Evolutionary conservation across 2,113 vertebrate species (phyloP).

Genomic region (Chamaetylas fuelleborni): DNA sequence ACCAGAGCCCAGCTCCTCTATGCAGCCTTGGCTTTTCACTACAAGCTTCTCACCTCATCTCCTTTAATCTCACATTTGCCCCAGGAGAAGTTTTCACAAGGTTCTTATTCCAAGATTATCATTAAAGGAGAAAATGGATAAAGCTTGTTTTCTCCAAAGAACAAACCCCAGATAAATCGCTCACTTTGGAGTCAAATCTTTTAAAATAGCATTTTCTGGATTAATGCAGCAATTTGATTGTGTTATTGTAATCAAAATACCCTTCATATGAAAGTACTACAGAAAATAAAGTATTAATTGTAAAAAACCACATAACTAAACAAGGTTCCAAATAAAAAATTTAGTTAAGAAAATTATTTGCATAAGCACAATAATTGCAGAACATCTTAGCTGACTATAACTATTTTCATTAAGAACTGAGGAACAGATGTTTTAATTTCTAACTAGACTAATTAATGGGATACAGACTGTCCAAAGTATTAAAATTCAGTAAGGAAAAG

Average conservation of each 20-base stretch:
- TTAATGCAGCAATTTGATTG: background rate
- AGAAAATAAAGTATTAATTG: background rate
- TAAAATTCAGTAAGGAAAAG: constrained; percentile 19
- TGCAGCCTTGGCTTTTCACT: background rate
- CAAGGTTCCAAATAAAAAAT: background rate
- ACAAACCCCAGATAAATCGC: background rate
- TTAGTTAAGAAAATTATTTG: background rate
- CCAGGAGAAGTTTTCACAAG: background rate
- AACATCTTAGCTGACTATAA: background rate
- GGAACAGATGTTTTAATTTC: constrained; percentile 39
- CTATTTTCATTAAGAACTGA: background rate
- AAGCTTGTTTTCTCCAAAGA: background rate
- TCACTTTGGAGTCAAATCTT: background rate
- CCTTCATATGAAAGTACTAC: background rate
- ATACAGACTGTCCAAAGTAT: background rate
- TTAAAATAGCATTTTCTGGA: background rate
- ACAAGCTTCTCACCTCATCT: background rate
- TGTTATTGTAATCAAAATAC: background rate
- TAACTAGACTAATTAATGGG: constrained; percentile 38
- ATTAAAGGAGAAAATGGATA: background rate
- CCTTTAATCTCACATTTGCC: background rate
- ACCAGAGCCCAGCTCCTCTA: background rate
- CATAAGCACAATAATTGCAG: background rate
- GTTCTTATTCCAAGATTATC: background rate
- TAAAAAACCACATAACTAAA: background rate